phyloP scores from a whole-genome alignment of 2,888 invertebrate species.

The Norana najaformis region DNA sequence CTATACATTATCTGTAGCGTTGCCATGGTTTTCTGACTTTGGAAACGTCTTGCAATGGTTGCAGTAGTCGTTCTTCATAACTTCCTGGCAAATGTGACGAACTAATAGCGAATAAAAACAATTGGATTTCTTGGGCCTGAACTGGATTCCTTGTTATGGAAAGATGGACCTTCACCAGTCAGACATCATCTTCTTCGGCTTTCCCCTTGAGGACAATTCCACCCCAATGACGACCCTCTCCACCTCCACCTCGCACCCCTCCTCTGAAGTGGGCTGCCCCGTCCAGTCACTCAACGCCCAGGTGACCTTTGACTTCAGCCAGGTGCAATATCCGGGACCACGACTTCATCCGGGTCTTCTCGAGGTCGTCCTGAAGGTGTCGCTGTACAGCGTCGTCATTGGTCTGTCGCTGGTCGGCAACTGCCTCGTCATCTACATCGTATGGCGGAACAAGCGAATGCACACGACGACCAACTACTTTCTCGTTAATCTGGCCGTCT shows the following conservation, averaged over 20 bases:
- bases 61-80: not conserved
- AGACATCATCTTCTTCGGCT: not conserved
- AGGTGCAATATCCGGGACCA: not conserved
- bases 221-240: not conserved
- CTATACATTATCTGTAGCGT: too few species aligned
- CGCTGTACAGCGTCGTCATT: constrained; percentile 14
- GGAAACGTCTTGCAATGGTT: not conserved
- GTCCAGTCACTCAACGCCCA: not conserved
- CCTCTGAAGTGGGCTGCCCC: not conserved
- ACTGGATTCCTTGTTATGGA: not conserved
- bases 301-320: not conserved
- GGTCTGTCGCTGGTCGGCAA: constrained; percentile 61
- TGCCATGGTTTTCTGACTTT: too few species aligned
- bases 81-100: not conserved
- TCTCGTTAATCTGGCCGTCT: constrained; percentile 63
- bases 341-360: not conserved
- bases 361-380: constrained; percentile 31
- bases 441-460: constrained; percentile 62
- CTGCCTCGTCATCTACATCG: constrained; percentile 61
- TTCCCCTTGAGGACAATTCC: not conserved
- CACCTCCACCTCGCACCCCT: not conserved
- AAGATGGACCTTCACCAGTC: not conserved
- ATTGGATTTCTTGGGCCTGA: constrained; percentile 21
- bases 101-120: not conserved
- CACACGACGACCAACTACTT: constrained; percentile 64